A percentile compares a stretch with the other conserved stretches of the same genome.
Evolutionary conservation across 2,113 vertebrate genomes (phyloP).

Genomic region (Recurvirostra avosetta): DNA sequence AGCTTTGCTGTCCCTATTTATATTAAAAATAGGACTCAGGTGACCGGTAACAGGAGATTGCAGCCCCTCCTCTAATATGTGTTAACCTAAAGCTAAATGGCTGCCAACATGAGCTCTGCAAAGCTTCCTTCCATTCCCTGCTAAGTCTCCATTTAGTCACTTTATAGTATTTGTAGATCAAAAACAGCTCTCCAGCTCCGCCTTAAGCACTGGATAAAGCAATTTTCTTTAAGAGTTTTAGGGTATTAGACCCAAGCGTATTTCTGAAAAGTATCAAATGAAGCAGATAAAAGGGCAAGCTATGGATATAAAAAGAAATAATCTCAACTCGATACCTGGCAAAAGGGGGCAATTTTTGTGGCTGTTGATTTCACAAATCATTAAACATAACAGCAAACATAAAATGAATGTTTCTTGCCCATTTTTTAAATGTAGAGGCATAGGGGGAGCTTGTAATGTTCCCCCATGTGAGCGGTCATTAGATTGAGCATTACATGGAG

Average conservation of each 20-base stretch:
- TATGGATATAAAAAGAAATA: background rate
- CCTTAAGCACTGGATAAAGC: conserved; percentile 18
- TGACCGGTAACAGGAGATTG: background rate
- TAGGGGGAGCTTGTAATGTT: background rate
- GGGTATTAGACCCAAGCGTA: conserved; percentile 22
- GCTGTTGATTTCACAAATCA: conserved; percentile 67
- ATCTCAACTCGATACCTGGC: conserved; percentile 27
- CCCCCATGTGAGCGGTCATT: background rate
- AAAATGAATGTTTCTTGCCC: conserved; percentile 42
- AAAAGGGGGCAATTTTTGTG: background rate
- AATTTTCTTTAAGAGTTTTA: conserved; percentile 12
- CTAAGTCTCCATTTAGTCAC: conserved; percentile 13
- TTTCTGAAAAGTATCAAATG: background rate
- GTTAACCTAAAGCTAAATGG: background rate
- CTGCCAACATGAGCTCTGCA: background rate
- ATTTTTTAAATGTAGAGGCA: conserved; percentile 20
- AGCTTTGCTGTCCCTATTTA: background rate
- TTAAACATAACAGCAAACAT: conserved; percentile 62
- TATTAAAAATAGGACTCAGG: background rate
- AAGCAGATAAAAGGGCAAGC: conserved; percentile 30
- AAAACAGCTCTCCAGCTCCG: background rate
- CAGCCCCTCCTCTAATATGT: background rate
- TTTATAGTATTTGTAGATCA: conserved; percentile 5
- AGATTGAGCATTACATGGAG: background rate
- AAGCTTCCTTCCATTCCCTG: background rate